A percentile compares a stretch with the other conserved stretches of the same genome.
phyloP scores from a whole-genome alignment of 2,888 invertebrate genomes.

The Prenolepis imparis region DNA sequence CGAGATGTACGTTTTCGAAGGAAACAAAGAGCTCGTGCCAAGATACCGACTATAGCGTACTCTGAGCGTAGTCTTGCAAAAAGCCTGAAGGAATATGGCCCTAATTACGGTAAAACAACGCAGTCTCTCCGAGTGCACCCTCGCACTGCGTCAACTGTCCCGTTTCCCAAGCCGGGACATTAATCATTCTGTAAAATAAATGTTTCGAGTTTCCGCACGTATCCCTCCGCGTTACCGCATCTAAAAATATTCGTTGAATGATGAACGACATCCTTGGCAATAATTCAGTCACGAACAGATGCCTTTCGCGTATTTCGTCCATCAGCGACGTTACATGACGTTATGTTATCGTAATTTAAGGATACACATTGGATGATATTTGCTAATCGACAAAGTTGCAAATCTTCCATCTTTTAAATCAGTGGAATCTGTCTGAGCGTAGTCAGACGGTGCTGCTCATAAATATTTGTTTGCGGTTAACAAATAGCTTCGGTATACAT shows the following conservation, averaged over 20 bases:
- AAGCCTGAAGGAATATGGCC: constrained; percentile 81
- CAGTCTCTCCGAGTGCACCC: constrained; percentile 77
- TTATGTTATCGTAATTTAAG: constrained; percentile 53
- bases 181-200: constrained; percentile 79
- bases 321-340: constrained; percentile 40
- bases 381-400: constrained; percentile 6
- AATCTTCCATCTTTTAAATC: constrained; percentile 2
- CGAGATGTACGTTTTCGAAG: constrained; percentile 28
- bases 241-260: constrained; percentile 59
- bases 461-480: constrained; percentile 5
- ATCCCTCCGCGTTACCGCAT: constrained; percentile 42
- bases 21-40: constrained; percentile 59
- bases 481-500: constrained; percentile 22
- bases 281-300: constrained; percentile 65
- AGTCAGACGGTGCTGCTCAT: not conserved
- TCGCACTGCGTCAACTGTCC: constrained; percentile 81
- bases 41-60: constrained; percentile 66
- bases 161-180: constrained; percentile 75
- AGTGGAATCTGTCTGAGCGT: not conserved
- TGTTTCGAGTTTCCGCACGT: constrained; percentile 59
- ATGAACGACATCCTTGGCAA: constrained; percentile 62
- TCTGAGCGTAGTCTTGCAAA: constrained; percentile 75
- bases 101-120: constrained; percentile 84
- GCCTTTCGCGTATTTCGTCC: constrained; percentile 33
- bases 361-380: constrained; percentile 3